A percentile compares a stretch with the other conserved stretches of the same genome.
Conservation (phyloP, 2,888 invertebrate genomes). For the Pseudococcus viburni region DNA sequence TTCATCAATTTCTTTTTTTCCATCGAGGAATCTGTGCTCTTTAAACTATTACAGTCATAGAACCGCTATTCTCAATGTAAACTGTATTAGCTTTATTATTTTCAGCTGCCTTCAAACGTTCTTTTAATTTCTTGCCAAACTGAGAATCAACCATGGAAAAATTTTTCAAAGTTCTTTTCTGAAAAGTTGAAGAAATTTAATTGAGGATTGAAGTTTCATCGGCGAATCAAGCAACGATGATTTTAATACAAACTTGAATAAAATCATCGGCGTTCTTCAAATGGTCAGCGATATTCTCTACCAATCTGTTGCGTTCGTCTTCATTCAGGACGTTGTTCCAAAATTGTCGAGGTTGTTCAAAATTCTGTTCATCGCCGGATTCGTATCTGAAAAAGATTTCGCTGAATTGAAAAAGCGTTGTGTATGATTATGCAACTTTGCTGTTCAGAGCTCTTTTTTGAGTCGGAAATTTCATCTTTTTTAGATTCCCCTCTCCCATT, state of each 20-base stretch:
- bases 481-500: no score
- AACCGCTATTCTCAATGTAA: slow-evolving; percentile 67
- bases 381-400: slow-evolving; percentile 76
- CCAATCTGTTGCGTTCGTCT: slow-evolving; percentile 80
- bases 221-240: background rate
- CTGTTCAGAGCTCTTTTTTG: no score
- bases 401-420: no score
- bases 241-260: slow-evolving; percentile 77
- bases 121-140: slow-evolving; percentile 81
- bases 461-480: no score
- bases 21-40: no score
- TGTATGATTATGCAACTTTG: no score
- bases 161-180: slow-evolving; percentile 84
- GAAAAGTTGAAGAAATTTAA: slow-evolving; percentile 67
- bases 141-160: slow-evolving; percentile 86
- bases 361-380: slow-evolving; percentile 91
- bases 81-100: slow-evolving; percentile 70
- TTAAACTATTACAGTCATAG: background rate
- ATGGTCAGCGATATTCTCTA: slow-evolving; percentile 85
- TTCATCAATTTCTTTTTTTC: no score
- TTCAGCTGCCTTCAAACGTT: slow-evolving; percentile 73
- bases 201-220: background rate
- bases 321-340: slow-evolving; percentile 85
- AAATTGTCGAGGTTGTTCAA: slow-evolving; percentile 85
- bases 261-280: slow-evolving; percentile 86